phyloP scores from a whole-genome alignment of 2,888 invertebrate genomes.

The Fragum sueziense region DNA sequence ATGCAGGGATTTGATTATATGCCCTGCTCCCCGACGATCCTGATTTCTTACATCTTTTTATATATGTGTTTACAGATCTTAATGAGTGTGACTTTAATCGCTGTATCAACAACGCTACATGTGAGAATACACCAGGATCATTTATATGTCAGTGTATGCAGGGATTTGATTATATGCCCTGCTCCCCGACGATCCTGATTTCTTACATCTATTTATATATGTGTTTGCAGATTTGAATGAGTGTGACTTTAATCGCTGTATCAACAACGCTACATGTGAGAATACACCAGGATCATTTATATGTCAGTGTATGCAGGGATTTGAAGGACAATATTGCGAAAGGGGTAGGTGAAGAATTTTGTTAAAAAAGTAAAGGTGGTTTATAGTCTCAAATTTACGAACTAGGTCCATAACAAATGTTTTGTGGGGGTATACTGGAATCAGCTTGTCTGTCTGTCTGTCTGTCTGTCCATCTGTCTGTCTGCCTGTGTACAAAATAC shows the following conservation, averaged over 20 bases:
- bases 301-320: constrained; percentile 49
- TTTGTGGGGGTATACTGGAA: no score
- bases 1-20: constrained; percentile 50
- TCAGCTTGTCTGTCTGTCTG: no score
- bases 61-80: constrained; percentile 45
- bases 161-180: no score
- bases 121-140: constrained; percentile 58
- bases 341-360: constrained; percentile 44
- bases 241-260: constrained; percentile 57
- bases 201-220: no score
- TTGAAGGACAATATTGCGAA: constrained; percentile 57
- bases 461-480: no score
- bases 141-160: constrained; percentile 52
- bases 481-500: no score
- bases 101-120: constrained; percentile 61
- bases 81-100: constrained; percentile 60
- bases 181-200: no score
- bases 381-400: no score
- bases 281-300: constrained; percentile 56
- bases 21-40: no score
- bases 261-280: constrained; percentile 59
- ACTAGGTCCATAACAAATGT: no score
- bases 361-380: no score
- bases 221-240: constrained; percentile 55
- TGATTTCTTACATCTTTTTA: no score